A percentile compares a stretch with the other conserved stretches of the same genome.
Evolutionary conservation across 2,797 vertebrate species (phyloP).

Genomic region (Rhinichthys osculus): DNA sequence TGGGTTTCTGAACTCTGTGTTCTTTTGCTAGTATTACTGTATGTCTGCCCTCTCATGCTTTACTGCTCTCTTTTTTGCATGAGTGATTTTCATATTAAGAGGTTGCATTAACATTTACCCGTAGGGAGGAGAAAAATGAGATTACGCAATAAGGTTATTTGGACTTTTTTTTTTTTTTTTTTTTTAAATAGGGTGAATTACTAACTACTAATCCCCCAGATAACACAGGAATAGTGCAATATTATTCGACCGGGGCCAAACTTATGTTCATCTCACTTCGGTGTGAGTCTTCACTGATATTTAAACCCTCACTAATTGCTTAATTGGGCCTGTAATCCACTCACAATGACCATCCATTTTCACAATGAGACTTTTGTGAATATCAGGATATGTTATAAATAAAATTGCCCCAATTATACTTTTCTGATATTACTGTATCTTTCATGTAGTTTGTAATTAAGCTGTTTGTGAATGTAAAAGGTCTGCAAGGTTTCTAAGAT

Average conservation of each 20-base stretch:
- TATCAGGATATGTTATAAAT: not conserved
- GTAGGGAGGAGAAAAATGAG: not conserved
- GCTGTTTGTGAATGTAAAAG: not conserved
- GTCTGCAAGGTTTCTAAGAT: not conserved
- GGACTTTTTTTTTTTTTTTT: too few species aligned
- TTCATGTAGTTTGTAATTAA: not conserved
- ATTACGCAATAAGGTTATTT: not conserved
- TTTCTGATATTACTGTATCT: not conserved
- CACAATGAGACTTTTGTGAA: not conserved
- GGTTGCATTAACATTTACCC: slow-evolving; percentile 1
- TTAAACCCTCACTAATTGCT: not conserved
- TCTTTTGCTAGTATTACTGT: not conserved
- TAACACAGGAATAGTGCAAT: not conserved
- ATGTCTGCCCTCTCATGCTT: slow-evolving; percentile 24
- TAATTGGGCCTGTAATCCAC: not conserved
- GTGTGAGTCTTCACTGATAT: not conserved
- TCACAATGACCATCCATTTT: not conserved
- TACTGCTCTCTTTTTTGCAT: slow-evolving; percentile 22
- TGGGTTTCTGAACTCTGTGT: not conserved
- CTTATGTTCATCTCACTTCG: slow-evolving; percentile 14
- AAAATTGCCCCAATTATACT: not conserved
- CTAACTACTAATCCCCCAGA: too few species aligned
- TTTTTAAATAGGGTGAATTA: not conserved
- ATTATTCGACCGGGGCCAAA: slow-evolving; percentile 4
- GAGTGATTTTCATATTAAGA: not conserved